Conservation (phyloP, 2,113 vertebrate species). For the Notiomystis cincta region DNA sequence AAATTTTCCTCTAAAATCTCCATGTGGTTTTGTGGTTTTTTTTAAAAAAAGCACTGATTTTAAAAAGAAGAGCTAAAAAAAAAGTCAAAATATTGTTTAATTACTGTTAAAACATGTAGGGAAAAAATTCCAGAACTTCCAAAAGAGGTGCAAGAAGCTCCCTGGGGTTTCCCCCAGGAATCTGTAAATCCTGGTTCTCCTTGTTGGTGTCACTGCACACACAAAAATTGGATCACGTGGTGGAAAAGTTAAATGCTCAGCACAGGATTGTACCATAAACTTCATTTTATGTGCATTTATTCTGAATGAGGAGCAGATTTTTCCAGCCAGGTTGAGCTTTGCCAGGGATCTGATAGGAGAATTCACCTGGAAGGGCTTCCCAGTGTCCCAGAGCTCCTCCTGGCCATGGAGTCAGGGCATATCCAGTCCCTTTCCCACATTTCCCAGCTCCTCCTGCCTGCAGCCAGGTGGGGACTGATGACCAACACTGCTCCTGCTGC, state of each 20-base stretch:
- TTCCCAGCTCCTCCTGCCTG: background rate
- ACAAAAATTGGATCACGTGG: background rate
- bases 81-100: background rate
- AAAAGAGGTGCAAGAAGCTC: background rate
- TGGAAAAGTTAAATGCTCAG: background rate
- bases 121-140: background rate
- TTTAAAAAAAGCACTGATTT: background rate
- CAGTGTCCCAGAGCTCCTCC: background rate
- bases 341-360: background rate
- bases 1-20: background rate
- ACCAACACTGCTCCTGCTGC: background rate
- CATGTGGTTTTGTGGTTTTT: too few relatives aligned
- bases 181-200: background rate
- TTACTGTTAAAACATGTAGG: rapidly evolving
- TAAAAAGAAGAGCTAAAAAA: background rate
- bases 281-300: background rate
- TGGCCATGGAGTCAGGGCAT: background rate
- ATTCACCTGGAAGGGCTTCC: background rate
- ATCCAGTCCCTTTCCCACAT: background rate
- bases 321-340: background rate
- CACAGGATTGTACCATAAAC: background rate
- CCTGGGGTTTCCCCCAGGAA: background rate
- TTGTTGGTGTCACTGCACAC: background rate
- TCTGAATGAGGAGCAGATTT: background rate
- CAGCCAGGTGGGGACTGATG: background rate